phyloP scores from a whole-genome alignment of 23 tunicate genomes.

The Pegea sp. region DNA sequence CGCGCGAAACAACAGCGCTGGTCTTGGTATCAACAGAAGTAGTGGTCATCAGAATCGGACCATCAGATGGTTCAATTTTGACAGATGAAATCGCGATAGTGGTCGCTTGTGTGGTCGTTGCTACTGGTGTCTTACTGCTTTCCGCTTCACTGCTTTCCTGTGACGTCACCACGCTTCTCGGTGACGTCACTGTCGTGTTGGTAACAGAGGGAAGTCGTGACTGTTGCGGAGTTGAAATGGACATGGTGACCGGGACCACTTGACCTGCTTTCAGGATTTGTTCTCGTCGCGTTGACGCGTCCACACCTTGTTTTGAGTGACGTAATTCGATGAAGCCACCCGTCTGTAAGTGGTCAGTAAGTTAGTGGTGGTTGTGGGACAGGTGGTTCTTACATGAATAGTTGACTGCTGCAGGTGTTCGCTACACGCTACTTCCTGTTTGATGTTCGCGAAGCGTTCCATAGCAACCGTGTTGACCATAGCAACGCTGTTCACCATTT shows the following conservation, averaged over 20 bases:
- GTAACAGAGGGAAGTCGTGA: neutral
- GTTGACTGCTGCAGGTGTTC: no score
- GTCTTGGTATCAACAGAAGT: neutral
- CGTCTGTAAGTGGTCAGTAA: no score
- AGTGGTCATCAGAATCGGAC: neutral
- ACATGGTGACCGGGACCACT: slow-evolving; percentile 4
- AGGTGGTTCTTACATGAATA: no score
- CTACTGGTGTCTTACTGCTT: neutral
- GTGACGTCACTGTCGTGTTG: neutral
- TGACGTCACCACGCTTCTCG: neutral
- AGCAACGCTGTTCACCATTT: no score
- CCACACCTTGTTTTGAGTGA: slow-evolving; percentile 53
- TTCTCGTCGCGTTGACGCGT: slow-evolving; percentile 45
- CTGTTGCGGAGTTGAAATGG: neutral
- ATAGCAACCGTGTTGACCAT: no score
- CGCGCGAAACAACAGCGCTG: neutral
- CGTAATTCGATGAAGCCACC: slow-evolving; percentile 55
- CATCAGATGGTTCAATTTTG: slow-evolving; percentile 1
- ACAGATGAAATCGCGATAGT: neutral
- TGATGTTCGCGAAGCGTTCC: no score
- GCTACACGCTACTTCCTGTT: no score
- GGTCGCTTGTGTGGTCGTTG: neutral
- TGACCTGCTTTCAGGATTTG: slow-evolving; percentile 44
- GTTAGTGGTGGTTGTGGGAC: no score
- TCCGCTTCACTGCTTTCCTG: neutral